Evolutionary conservation across 1,140 invertebrate genomes (phyloP).

Genomic region (Micrasema longulum): DNA sequence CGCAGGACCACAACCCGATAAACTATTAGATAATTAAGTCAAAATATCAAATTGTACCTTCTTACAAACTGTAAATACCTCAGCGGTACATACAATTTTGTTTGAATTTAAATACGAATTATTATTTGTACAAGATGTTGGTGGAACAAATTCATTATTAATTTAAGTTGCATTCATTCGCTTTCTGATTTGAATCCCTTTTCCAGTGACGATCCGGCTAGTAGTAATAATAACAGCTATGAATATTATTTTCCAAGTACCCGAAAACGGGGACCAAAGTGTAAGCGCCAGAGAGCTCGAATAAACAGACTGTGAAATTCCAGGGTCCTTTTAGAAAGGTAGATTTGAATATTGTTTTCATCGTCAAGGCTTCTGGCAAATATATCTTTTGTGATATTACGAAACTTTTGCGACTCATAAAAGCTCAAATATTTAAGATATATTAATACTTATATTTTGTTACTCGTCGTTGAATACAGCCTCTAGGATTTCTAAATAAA

Average conservation of each 20-base stretch:
- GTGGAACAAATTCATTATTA: too few species aligned
- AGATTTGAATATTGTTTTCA: constrained; percentile 19
- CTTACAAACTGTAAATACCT: too few species aligned
- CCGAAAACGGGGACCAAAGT: constrained; percentile 19
- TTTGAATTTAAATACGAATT: too few species aligned
- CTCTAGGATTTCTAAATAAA: too few species aligned
- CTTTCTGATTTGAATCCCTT: neutral
- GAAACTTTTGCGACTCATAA: constrained; percentile 8
- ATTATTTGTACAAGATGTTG: too few species aligned
- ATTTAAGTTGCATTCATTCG: constrained; percentile 12
- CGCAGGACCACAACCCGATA: too few species aligned
- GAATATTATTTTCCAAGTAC: constrained; percentile 38
- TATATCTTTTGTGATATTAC: constrained; percentile 14
- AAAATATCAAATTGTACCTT: too few species aligned
- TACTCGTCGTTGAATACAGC: neutral
- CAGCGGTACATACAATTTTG: too few species aligned
- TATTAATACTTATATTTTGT: constrained; percentile 17
- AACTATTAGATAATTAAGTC: too few species aligned
- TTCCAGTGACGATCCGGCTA: neutral
- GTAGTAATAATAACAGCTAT: constrained; percentile 28
- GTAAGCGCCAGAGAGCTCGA: constrained; percentile 17
- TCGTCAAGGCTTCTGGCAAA: neutral
- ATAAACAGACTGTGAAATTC: constrained; percentile 30
- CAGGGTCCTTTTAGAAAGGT: neutral
- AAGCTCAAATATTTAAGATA: constrained; percentile 33